Evolutionary conservation across 2,113 vertebrate species (phyloP), one percentile per base, ranked within the genome.

Genomic region (Entosphenus tridentatus): DNA sequence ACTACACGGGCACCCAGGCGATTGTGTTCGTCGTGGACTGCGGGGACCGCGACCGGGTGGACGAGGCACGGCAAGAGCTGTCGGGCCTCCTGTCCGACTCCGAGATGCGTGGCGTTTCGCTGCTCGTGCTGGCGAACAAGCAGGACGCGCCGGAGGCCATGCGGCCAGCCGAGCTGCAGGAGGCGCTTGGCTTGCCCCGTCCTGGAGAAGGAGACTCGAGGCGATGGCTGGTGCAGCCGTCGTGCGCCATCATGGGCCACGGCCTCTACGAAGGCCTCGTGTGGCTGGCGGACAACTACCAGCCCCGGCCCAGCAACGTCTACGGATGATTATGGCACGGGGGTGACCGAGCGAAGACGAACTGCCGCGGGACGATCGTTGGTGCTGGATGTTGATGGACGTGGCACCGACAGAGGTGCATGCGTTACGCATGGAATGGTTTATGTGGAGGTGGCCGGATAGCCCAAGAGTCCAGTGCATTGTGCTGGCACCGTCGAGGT

Each of bases 71-170:
- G 14, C 2, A 5, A 1, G 72, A 76, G 21, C 69, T 76, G 12
- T 68, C 67, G 8, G 18, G 57, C 16, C 65, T 74, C 2, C 56
- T 74, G 67, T 55, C 69, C 2, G 14, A 13, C 9, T 14, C 68
- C 1, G 69, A 75, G 39, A 65, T 76, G 72, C 56, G 21, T 55
- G 62, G 70, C 1, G 75, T 75, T 14, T 73, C 75, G 7, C 57
- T 73, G 10, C 4, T 76, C 56, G 57, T 76, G 55, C 57, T 76
- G 39, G 75, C 75, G 67, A 76, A 75, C 70, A 76, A 76, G 69
- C 74, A 76, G 57, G 75, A 76, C 69, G 71, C 74, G 57, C 74
- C 74, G 11, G 74, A 71, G 57, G 72, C 75, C 67, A 65, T 14
- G 4, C 12, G 69, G 2, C 68, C 73, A 17, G 39, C 16, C 56